These are phyloP conservation scores for Dioctria linearis DNA, from an alignment of 2,888 invertebrate species.

Conservation along the genomic window DNA sequence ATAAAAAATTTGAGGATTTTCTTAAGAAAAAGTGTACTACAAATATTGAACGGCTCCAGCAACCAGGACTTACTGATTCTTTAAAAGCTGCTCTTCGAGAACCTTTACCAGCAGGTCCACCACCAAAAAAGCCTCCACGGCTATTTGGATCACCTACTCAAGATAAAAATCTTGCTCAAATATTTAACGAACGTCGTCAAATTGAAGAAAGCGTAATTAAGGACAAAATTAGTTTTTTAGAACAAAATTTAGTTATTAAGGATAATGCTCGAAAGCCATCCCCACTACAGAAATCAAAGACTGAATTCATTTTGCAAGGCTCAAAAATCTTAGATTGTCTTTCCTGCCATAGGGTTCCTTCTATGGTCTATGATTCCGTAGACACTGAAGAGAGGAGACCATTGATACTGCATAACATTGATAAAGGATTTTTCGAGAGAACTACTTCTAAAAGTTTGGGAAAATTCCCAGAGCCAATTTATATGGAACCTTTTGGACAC, in stretches of 20 bases:
- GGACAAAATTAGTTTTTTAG: constrained; percentile 60
- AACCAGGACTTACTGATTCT: constrained; percentile 72
- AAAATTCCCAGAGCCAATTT: constrained; percentile 61
- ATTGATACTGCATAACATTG: constrained; percentile 56
- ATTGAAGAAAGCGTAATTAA: constrained; percentile 60
- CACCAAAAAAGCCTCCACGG: constrained; percentile 84
- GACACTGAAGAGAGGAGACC: constrained; percentile 58
- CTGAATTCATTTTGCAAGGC: constrained; percentile 60
- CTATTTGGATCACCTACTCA: constrained; percentile 71
- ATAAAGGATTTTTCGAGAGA: constrained; percentile 21
- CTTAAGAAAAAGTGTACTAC: constrained; percentile 64
- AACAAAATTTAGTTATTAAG: constrained; percentile 63
- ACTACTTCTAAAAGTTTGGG: constrained; percentile 44
- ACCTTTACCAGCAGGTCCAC: constrained; percentile 79
- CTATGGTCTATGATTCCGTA: constrained; percentile 61
- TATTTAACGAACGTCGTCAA: constrained; percentile 21
- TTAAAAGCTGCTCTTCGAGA: constrained; percentile 78
- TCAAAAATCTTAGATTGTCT: constrained; percentile 61
- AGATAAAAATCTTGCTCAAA: constrained; percentile 52
- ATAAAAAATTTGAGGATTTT: constrained; percentile 60
- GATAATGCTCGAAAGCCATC: constrained; percentile 61
- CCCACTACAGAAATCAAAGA: constrained; percentile 61
- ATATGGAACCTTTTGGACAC: constrained; percentile 64
- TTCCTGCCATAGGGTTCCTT: constrained; percentile 60
- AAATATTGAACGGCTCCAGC: constrained; percentile 64